Base-by-base conservation (phyloP, 2,113 vertebrate species). In the Ranitomeya variabilis region DNA sequence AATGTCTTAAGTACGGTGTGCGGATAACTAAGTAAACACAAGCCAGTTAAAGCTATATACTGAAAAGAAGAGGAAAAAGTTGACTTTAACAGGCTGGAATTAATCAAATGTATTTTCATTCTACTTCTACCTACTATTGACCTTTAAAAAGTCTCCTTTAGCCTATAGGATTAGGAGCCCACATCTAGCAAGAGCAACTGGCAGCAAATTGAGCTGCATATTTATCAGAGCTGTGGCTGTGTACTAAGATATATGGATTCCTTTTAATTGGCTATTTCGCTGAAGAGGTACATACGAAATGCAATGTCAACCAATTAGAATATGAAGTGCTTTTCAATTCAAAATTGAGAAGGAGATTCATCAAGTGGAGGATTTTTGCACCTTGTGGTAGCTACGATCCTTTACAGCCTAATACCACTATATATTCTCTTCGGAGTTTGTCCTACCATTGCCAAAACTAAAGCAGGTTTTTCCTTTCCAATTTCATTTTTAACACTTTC, bases 261-360 rank as follows among this genome's bases (percentile, higher is more conserved):
- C 74, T 76, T 62, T 71, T 87, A 87, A 87, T 87, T 87, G 64
- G 62, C 26, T 37, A 69, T 87, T 80, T 57, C 54, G 45, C 18
- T 85, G 83, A 60, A 85, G 69, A 85, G 83, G 74, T 54, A 54
- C 45, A 16, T 67, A 86, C 26, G 9, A 80, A 80, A 80, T 87
- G 62, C 64, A 37, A 54, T 67, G 76, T 66, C 74, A 87, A 79
- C n/a, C 76, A 86, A 87, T 80, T 81, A 80, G 23, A 80, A 80
- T 80, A 54, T 87, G 51, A 87, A 87, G 77, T 87, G 77, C 6
- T 59, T 87, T 87, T 87, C 59, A 80, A 57, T 57, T 80, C 51
- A 57, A 71, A 87, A 67, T 37, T 21, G 57, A 86, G 26, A 55
- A 87, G 54, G 21, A 55, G 86, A 69, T 37, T 87, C 79, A 77